Evolutionary conservation across 1,140 invertebrate species (phyloP).

Genomic region (Drosophila triauraria): DNA sequence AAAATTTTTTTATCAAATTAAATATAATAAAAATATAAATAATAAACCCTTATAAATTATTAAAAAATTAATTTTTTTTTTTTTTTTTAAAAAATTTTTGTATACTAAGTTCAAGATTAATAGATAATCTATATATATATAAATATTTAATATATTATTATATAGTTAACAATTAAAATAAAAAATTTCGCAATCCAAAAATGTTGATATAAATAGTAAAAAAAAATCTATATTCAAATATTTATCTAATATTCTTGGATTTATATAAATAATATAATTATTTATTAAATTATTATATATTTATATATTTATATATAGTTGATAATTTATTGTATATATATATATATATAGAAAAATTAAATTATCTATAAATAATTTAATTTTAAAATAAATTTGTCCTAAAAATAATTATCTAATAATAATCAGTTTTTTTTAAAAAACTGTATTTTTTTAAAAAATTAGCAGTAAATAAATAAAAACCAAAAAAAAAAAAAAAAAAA

Average conservation of each 20-base stretch:
- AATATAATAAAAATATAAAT: no score
- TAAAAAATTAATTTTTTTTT: constrained; percentile 5
- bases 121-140: constrained; percentile 60
- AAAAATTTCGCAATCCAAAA: constrained; percentile 55
- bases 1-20: no score
- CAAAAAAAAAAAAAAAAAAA: constrained; percentile 71
- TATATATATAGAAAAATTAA: constrained; percentile 28
- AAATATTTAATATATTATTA: constrained; percentile 61
- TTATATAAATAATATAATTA: constrained; percentile 51
- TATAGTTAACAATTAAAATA: constrained; percentile 52
- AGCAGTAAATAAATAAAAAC: constrained; percentile 28
- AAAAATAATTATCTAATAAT: constrained; percentile 22
- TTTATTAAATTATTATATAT: constrained; percentile 50
- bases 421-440: constrained; percentile 5
- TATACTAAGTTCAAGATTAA: constrained; percentile 39
- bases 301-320: constrained; percentile 45
- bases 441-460: constrained; percentile 41
- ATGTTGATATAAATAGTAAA: constrained; percentile 25
- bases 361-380: neutral
- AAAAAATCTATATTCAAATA: constrained; percentile 28
- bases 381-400: neutral
- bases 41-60: no score
- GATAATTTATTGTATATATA: constrained; percentile 34
- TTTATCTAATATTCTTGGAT: constrained; percentile 42
- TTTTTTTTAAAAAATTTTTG: constrained; percentile 11